Percentiles rank a stretch among this genome's conserved stretches.
Evolutionary conservation across 2,888 invertebrate genomes (phyloP).

Genomic region (Diloba caeruleocephala): DNA sequence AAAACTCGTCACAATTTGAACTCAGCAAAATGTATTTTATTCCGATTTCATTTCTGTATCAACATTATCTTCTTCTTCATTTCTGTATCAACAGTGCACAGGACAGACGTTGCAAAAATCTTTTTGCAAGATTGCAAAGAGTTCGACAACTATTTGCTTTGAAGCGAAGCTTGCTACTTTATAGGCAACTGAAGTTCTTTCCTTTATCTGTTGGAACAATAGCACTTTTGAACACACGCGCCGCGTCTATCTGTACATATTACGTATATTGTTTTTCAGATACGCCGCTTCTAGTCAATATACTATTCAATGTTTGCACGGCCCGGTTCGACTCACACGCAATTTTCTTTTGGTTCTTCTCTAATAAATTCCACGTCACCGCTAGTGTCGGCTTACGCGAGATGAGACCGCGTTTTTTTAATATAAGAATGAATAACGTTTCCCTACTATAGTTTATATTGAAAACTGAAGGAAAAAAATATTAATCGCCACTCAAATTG

Average conservation of each 20-base stretch:
- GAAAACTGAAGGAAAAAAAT: conserved; percentile 33
- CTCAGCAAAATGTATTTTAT: conserved; percentile 12
- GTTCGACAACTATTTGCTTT: conserved; percentile 37
- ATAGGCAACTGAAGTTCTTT: conserved; percentile 23
- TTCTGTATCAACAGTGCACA: conserved; percentile 5
- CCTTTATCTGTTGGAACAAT: conserved; percentile 27
- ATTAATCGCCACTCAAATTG: conserved; percentile 24
- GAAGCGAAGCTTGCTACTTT: conserved; percentile 25
- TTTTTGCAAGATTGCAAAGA: conserved; percentile 34
- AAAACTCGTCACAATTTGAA: conserved; percentile 4
- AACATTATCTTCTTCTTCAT: conserved; percentile 24
- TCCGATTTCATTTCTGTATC: conserved; percentile 6
- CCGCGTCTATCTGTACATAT: conserved; percentile 1
- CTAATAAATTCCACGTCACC: conserved; percentile 46
- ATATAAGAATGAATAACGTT: conserved; percentile 44
- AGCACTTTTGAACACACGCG: conserved; percentile 23
- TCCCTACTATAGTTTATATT: conserved; percentile 40
- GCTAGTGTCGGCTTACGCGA: conserved; percentile 25
- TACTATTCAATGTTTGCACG: conserved; percentile 52
- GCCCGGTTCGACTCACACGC: conserved; percentile 47
- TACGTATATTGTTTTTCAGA: conserved; percentile 28
- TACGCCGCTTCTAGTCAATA: conserved; percentile 49
- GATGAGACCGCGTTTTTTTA: conserved; percentile 41
- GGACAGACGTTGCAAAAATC: conserved; percentile 21
- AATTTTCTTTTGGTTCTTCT: conserved; percentile 49